Evolutionary conservation across 2,888 invertebrate species (phyloP).

Genomic region (Cryptocephalus primarius): DNA sequence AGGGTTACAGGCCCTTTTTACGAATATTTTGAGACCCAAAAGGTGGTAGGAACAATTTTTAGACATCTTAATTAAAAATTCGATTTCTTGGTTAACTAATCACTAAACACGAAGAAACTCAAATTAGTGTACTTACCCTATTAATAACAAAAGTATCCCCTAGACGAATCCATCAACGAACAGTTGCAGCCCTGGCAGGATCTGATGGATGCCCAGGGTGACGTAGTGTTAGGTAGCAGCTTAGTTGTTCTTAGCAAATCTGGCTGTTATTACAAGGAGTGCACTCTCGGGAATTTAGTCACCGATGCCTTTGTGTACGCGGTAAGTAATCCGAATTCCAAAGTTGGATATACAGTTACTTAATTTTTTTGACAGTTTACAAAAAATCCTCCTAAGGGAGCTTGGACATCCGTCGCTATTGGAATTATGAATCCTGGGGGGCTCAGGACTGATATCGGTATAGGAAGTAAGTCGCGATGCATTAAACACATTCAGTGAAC

Average conservation of each 20-base stretch:
- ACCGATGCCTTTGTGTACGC: constrained; percentile 59
- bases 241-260: constrained; percentile 36
- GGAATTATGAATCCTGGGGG: constrained; percentile 59
- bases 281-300: constrained; percentile 62
- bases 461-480: constrained; percentile 40
- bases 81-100: too few relatives aligned
- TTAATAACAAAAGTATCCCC: neutral
- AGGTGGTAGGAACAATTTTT: too few relatives aligned
- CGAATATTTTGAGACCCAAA: too few relatives aligned
- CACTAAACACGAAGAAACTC: too few relatives aligned
- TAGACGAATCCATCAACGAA: constrained; percentile 49
- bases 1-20: too few relatives aligned
- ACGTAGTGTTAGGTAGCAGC: constrained; percentile 43
- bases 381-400: constrained; percentile 17
- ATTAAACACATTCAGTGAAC: too few relatives aligned
- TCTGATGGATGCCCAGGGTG: constrained; percentile 44
- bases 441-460: constrained; percentile 54
- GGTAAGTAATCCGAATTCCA: constrained; percentile 35
- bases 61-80: too few relatives aligned
- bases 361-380: constrained; percentile 15
- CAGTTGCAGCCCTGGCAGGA: constrained; percentile 51
- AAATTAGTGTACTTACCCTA: neutral
- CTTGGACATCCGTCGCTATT: constrained; percentile 59
- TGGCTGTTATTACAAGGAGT: constrained; percentile 50
- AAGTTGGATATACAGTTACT: neutral